Evolutionary conservation across 30 jellyfish, hydroid and myxozoan genomes (phyloP).

Genomic region (Clytia hemisphaerica): DNA sequence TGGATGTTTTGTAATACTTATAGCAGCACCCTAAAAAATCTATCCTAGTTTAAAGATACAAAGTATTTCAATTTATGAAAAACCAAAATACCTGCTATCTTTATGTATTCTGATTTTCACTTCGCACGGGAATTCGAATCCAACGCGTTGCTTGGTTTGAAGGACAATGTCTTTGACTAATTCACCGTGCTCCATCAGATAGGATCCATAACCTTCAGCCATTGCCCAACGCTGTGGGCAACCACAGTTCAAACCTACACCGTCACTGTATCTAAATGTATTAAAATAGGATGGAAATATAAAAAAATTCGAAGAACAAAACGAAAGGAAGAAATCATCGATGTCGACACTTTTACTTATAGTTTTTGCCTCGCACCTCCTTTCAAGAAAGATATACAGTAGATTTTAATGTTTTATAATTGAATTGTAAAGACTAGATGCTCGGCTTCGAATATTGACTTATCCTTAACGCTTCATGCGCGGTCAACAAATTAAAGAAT

Average conservation of each 20-base stretch:
- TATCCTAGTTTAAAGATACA: not conserved
- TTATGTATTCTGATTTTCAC: constrained; percentile 76
- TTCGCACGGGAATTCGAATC: constrained; percentile 58
- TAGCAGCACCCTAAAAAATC: too few species aligned
- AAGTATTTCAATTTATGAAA: not conserved
- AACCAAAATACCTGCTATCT: constrained; percentile 50
- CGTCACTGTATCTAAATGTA: constrained; percentile 67
- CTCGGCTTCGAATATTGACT: too few species aligned
- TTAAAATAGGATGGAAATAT: not conserved
- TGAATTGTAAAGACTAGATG: too few species aligned
- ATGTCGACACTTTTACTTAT: too few species aligned
- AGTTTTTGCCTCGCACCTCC: too few species aligned
- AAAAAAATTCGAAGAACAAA: not conserved
- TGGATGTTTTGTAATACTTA: too few species aligned
- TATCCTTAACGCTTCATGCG: too few species aligned
- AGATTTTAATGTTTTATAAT: too few species aligned
- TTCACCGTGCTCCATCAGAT: constrained; percentile 71
- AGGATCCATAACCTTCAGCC: constrained; percentile 93
- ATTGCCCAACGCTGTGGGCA: constrained; percentile 99
- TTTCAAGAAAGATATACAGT: too few species aligned
- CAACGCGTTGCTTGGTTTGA: constrained; percentile 59
- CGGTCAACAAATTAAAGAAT: too few species aligned
- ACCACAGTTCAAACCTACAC: constrained; percentile 93
- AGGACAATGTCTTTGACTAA: constrained; percentile 61
- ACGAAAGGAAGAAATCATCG: not conserved